phyloP scores from a whole-genome alignment of 2,113 vertebrate genomes.

The Psittacus erithacus region DNA sequence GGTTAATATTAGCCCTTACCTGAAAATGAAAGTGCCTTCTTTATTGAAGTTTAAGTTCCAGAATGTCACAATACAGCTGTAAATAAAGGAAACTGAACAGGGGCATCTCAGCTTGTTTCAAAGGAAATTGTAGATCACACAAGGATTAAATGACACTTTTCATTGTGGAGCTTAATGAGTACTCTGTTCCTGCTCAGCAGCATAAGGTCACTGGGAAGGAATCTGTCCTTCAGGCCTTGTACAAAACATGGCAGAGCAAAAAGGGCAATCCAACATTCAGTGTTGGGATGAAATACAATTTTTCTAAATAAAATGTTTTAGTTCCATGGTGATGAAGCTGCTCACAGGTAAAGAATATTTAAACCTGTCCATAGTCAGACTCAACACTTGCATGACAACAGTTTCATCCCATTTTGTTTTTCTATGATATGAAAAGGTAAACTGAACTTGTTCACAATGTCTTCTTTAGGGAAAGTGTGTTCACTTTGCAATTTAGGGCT shows the following conservation, averaged over 20 bases:
- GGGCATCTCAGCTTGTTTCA: neutral
- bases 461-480: neutral
- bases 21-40: neutral
- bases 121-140: neutral
- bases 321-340: neutral
- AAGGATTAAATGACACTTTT: neutral
- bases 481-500: neutral
- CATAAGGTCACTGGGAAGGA: neutral
- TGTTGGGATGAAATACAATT: neutral
- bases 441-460: neutral
- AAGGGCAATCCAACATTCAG: neutral
- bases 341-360: neutral
- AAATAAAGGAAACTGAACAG: neutral
- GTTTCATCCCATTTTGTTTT: neutral
- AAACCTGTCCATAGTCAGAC: neutral
- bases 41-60: neutral
- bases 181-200: neutral
- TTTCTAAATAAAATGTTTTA: neutral
- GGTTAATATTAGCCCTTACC: neutral
- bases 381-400: neutral
- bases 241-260: neutral
- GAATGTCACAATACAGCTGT: neutral
- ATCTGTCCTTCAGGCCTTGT: neutral
- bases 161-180: neutral
- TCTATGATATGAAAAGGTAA: neutral